Conservation (phyloP, 2,113 vertebrate species). For the Himantopus leucocephalus region DNA sequence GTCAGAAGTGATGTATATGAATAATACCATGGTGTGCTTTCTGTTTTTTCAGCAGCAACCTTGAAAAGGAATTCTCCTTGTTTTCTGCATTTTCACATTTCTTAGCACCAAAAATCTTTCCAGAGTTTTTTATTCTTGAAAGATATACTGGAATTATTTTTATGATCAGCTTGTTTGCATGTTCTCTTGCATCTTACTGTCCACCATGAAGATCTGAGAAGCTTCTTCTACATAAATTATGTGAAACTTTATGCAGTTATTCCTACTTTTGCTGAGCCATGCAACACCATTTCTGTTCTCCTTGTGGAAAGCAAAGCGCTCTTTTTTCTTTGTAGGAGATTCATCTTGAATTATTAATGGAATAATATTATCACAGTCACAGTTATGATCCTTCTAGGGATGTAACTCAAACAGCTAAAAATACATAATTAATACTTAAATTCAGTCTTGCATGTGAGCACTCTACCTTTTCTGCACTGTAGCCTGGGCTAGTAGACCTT, state of each 20-base stretch:
- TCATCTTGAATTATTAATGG: not conserved
- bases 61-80: not conserved
- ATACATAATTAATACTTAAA: not conserved
- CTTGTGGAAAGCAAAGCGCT: not conserved
- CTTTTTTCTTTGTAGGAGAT: not conserved
- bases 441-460: not conserved
- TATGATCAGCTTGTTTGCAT: not conserved
- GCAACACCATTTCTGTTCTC: not conserved
- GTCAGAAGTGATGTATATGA: constrained; percentile 5
- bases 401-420: not conserved
- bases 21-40: not conserved
- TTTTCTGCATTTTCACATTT: not conserved
- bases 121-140: not conserved
- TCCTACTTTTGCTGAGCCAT: not conserved
- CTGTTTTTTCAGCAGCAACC: not conserved
- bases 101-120: not conserved
- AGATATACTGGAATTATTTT: not conserved
- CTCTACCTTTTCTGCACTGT: not conserved
- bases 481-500: too few relatives aligned
- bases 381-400: not conserved
- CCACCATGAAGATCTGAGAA: not conserved
- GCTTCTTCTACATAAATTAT: not conserved
- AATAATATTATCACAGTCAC: not conserved
- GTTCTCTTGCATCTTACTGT: not conserved
- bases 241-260: not conserved